phyloP scores from a whole-genome alignment of 2,888 invertebrate genomes.

The Rhyacophila evoluta region DNA sequence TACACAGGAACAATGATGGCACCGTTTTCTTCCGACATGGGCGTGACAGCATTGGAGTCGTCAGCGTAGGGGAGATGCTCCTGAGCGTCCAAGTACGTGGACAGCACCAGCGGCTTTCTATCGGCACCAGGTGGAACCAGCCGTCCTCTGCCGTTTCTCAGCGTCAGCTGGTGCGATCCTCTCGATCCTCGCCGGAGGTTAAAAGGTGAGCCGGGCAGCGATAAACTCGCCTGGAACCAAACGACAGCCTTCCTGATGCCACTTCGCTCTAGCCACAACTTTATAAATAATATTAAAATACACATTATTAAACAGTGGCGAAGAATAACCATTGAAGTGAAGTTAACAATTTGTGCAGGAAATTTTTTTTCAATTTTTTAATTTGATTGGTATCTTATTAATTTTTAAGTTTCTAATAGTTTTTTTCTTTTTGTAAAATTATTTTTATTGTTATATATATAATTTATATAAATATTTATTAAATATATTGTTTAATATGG shows the following conservation, averaged over 20 bases:
- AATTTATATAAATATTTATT: no score
- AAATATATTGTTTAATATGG: no score
- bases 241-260: conserved; percentile 36
- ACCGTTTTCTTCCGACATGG: conserved; percentile 97
- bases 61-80: conserved; percentile 97
- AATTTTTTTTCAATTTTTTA: no score
- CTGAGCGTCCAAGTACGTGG: conserved; percentile 93
- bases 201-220: conserved; percentile 97
- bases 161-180: conserved; percentile 92
- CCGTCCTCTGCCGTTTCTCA: conserved; percentile 86
- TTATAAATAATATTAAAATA: no score
- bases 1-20: conserved; percentile 94
- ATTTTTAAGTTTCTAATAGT: no score
- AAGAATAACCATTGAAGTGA: no score
- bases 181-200: conserved; percentile 90
- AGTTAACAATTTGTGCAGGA: no score
- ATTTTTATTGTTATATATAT: no score
- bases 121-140: conserved; percentile 86
- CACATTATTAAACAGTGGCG: no score
- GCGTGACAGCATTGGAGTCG: conserved; percentile 97
- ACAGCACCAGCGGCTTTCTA: conserved; percentile 92
- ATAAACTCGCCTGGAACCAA: conserved; percentile 87
- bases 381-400: no score
- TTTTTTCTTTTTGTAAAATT: no score
- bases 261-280: background rate